Conservation (phyloP, 2,113 vertebrate species). For the Zosterops lateralis region DNA sequence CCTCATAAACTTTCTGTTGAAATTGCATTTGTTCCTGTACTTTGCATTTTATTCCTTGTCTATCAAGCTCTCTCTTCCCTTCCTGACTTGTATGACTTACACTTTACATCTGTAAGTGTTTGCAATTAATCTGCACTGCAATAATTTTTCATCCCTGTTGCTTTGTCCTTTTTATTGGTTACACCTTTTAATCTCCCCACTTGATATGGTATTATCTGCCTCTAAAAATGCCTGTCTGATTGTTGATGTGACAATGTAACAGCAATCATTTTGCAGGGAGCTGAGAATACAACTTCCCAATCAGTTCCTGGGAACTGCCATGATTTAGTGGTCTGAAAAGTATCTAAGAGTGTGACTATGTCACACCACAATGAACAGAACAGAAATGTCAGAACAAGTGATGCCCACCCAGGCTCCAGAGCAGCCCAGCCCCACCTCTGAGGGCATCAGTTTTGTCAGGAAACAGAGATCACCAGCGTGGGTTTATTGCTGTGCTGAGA, state of each 20-base stretch:
- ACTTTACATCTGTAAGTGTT: not conserved
- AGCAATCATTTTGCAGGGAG: not conserved
- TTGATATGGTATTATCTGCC: not conserved
- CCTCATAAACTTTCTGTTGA: constrained; percentile 40
- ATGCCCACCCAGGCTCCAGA: not conserved
- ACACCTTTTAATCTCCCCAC: not conserved
- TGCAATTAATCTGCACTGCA: not conserved
- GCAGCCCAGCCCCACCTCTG: not conserved
- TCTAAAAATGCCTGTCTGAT: not conserved
- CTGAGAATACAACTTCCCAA: not conserved
- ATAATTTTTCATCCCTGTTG: not conserved
- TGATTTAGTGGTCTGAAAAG: not conserved
- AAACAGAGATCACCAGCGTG: not conserved
- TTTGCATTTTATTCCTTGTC: constrained; percentile 43
- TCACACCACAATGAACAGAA: not conserved
- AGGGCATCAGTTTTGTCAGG: not conserved
- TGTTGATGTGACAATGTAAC: not conserved
- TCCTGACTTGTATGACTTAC: not conserved
- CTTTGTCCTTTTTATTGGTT: constrained; percentile 15
- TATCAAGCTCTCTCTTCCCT: not conserved
- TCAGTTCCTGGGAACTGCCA: not conserved
- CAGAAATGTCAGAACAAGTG: not conserved
- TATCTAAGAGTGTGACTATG: not conserved
- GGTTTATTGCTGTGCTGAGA: not conserved
- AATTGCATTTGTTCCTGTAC: constrained; percentile 18